Base-by-base conservation (phyloP, 2,113 vertebrate genomes). In the Lasiurus borealis region DNA sequence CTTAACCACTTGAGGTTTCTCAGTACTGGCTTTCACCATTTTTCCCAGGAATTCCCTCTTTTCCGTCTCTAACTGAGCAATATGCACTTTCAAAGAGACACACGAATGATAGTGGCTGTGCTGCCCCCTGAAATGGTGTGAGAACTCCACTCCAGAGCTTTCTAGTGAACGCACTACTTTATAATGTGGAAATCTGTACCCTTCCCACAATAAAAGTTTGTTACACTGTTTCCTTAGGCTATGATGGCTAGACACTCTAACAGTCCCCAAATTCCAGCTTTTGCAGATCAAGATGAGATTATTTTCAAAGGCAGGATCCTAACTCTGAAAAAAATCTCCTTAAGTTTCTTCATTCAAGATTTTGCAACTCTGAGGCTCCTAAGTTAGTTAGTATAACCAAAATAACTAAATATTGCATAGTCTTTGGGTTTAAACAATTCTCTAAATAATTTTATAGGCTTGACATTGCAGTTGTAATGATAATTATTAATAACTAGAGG, bases 261-360 rank as follows among this genome's bases (percentile, higher is more conserved):
- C 0, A 81, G 31, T 62, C 29, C 36, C 54, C 82, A 85, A 85
- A 90, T 62, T 87, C n/a, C 66, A 89, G 59, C 19, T 92, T 91
- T 50, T 69, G 18, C 64, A 92, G 54, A 83, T 48, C 48, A 93
- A 57, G 23, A 76, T 81, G 31, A 95, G 52, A 21, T 82, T 40
- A 77, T 87, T 96, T 96, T 85, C 66, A 76, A 96, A 96, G 23
- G 80, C 18, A 92, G n/a, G 5, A 87, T 93, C 9, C 15, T 87
- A 57, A 57, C 23, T 88, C 88, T 86, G 36, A 64, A 78, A 72
- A 72, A 50, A 11, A 16, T 16, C 8, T n/a, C 76, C 40, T 93
- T 88, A 83, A 69, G 93, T 75, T 31, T 93, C 87, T 71, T 91
- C 34, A 54, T 85, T 93, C n/a, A 73, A 93, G 54, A 93, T 85